Percentiles rank a stretch among this genome's conserved stretches.
Evolutionary conservation across 2,797 vertebrate species (phyloP).

Genomic region (Anomalospiza imberbis): DNA sequence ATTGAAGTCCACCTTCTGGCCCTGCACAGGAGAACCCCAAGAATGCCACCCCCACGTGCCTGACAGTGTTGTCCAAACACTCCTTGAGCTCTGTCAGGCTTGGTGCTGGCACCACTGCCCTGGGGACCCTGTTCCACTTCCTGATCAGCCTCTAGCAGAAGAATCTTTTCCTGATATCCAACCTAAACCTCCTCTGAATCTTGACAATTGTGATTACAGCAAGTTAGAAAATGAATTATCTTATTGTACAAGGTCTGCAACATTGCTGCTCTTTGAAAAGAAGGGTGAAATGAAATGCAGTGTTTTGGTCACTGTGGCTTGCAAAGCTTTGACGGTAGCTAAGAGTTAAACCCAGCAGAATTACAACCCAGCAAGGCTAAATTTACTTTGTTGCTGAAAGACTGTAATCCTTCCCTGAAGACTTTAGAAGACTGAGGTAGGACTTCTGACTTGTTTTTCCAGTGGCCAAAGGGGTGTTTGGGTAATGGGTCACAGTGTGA

Average conservation of each 20-base stretch:
- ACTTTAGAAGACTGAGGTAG: not conserved
- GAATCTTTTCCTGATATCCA: not conserved
- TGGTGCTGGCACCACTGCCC: not conserved
- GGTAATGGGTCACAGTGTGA: not conserved
- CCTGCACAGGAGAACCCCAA: not conserved
- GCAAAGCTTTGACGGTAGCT: not conserved
- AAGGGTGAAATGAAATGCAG: not conserved
- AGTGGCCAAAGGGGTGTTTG: not conserved
- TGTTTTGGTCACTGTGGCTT: not conserved
- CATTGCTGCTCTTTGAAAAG: not conserved
- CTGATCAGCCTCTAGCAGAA: not conserved
- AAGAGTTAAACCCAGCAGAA: not conserved
- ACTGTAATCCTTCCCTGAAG: not conserved
- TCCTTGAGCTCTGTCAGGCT: not conserved
- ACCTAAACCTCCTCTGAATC: not conserved
- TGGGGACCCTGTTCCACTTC: not conserved
- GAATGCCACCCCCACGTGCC: not conserved
- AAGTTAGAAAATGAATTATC: not conserved
- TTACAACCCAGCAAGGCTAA: not conserved
- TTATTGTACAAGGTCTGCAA: not conserved
- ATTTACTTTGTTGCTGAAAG: not conserved
- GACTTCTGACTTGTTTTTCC: not conserved
- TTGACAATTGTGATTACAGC: not conserved
- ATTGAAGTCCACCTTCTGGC: not conserved
- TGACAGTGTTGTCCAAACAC: accelerated